A percentile compares a stretch with the other conserved stretches of the same genome.
Evolutionary conservation across 2,888 invertebrate species (phyloP).

Genomic region (Clusia tigrina): DNA sequence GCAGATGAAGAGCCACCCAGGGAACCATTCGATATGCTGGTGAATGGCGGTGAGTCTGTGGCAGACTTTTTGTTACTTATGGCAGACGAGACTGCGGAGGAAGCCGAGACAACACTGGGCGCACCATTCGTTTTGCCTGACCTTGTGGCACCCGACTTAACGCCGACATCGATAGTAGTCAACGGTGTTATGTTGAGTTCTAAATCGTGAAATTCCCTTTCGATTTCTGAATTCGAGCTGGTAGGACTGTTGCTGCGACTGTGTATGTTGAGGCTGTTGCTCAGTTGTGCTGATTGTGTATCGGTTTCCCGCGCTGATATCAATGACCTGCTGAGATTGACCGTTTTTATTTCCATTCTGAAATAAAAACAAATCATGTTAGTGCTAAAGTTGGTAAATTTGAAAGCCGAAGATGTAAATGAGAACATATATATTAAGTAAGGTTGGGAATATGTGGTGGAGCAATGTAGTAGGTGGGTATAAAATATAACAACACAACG

Average conservation of each 20-base stretch:
- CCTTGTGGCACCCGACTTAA: conserved; percentile 42
- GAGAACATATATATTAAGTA: too few species aligned
- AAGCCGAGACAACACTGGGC: conserved; percentile 50
- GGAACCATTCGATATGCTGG: conserved; percentile 57
- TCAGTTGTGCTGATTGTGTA: conserved; percentile 25
- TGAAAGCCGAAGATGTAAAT: too few species aligned
- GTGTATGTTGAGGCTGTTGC: conserved; percentile 35
- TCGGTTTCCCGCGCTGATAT: conserved; percentile 23
- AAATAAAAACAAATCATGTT: conserved; percentile 37
- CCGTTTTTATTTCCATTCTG: conserved; percentile 24
- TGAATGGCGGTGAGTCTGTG: too few species aligned
- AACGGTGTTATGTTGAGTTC: conserved; percentile 61
- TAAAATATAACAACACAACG: too few species aligned
- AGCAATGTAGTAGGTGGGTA: too few species aligned
- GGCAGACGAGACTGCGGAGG: conserved; percentile 34
- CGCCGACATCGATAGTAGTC: conserved; percentile 47
- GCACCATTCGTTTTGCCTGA: conserved; percentile 44
- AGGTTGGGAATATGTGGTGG: too few species aligned
- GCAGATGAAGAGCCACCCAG: conserved; percentile 51
- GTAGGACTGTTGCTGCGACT: conserved; percentile 71
- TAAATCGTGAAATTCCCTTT: conserved; percentile 70
- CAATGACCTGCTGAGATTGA: conserved; percentile 24
- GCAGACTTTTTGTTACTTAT: too few species aligned
- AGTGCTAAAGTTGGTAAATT: too few species aligned
- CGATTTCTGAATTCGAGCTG: conserved; percentile 72